These are phyloP conservation scores for Psammodynastes pulverulentus DNA, from an alignment of 2,113 vertebrate species.

Conservation along the genomic window DNA sequence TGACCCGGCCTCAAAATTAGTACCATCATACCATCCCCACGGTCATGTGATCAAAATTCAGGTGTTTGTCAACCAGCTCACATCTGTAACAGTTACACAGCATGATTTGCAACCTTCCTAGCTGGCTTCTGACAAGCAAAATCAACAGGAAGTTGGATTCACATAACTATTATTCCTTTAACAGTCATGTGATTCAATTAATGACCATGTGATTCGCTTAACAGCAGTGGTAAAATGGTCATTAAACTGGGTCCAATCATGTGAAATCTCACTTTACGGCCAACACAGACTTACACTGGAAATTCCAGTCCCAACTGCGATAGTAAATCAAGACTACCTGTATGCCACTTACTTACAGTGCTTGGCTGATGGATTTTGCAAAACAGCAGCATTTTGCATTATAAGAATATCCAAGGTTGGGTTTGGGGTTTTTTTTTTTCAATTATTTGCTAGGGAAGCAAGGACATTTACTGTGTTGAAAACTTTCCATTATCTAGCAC, in stretches of 20 bases:
- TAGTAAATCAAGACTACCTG: no score
- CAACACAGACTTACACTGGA: background rate
- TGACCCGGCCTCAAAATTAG: background rate
- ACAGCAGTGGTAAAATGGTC: background rate
- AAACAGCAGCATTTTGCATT: background rate
- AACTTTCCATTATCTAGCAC: background rate
- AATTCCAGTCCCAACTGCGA: background rate
- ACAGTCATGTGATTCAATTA: background rate
- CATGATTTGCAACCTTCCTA: background rate
- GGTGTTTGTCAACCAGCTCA: background rate
- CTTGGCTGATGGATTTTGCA: background rate
- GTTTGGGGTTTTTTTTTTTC: no score
- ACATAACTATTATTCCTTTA: background rate
- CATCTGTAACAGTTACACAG: background rate
- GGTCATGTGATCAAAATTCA: background rate
- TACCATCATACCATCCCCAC: background rate
- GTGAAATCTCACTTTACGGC: background rate
- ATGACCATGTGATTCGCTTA: background rate
- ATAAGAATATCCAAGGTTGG: background rate
- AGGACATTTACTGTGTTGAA: background rate
- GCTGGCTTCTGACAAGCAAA: background rate
- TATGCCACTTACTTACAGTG: background rate
- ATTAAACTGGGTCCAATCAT: background rate
- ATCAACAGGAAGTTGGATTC: background rate
- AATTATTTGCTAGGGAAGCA: background rate